Percentiles rank a stretch among this genome's conserved stretches.
phyloP scores from a whole-genome alignment of 2,113 vertebrate genomes.

The Chloropsis hardwickii region DNA sequence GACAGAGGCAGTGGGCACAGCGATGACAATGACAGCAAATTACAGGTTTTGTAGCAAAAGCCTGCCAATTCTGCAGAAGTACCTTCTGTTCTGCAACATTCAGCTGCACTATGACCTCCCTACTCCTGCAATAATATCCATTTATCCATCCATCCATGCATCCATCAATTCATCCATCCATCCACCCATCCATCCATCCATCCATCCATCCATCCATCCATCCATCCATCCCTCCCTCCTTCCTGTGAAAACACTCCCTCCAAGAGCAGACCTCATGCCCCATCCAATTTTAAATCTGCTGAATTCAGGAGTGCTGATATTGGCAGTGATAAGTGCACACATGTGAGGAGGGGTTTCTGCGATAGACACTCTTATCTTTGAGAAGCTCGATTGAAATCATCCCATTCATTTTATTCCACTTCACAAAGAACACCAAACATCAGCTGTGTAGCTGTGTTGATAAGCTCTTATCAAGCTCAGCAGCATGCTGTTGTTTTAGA shows the following conservation, averaged over 20 bases:
- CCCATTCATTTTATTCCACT: constrained; percentile 29
- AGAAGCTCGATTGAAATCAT: constrained; percentile 18
- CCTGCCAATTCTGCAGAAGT: neutral
- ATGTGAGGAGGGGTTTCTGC: neutral
- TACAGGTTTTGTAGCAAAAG: neutral
- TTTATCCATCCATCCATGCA: neutral
- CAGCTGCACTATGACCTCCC: neutral
- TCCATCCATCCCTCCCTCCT: neutral
- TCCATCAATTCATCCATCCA: neutral
- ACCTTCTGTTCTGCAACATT: neutral
- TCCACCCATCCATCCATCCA: neutral
- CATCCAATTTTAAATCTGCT: neutral
- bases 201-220: neutral
- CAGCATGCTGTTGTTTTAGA: constrained; percentile 31
- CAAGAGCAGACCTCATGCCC: neutral
- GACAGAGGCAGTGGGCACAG: neutral
- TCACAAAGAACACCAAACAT: neutral
- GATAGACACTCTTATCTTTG: constrained; percentile 16
- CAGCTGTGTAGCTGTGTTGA: constrained; percentile 16
- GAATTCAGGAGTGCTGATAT: neutral
- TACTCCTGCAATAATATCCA: neutral
- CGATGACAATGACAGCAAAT: neutral
- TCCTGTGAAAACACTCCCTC: neutral
- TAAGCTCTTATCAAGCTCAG: constrained; percentile 58
- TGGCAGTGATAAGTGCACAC: neutral